Evolutionary conservation across 2,888 invertebrate species (phyloP).

Genomic region (Spilarctia lutea): DNA sequence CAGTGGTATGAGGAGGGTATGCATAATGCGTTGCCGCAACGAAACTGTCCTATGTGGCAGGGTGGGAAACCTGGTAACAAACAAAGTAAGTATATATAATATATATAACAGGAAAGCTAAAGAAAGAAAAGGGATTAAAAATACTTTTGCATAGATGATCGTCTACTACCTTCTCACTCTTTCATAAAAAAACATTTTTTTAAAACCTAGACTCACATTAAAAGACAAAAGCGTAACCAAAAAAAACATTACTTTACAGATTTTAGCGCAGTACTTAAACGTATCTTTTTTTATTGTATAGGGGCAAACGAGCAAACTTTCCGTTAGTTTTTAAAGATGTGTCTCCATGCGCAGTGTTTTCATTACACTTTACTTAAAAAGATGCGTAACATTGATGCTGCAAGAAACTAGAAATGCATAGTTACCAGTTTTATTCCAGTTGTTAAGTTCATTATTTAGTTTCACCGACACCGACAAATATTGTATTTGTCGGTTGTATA

Average conservation of each 20-base stretch:
- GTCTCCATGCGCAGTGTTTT: background rate
- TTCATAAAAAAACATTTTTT: no score
- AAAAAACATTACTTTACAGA: no score
- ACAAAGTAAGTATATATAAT: background rate
- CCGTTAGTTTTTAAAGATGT: background rate
- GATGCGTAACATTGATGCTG: background rate
- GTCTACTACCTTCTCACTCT: no score
- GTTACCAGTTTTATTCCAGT: no score
- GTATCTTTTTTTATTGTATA: no score
- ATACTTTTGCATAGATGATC: no score
- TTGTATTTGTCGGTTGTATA: no score
- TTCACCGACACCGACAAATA: no score
- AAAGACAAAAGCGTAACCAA: no score
- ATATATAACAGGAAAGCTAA: background rate
- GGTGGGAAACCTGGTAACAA: conserved; percentile 91
- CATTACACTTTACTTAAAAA: background rate
- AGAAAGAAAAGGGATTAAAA: background rate
- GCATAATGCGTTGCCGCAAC: conserved; percentile 97
- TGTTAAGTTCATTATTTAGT: no score
- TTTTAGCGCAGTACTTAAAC: background rate
- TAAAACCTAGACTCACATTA: no score
- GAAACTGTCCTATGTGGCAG: conserved; percentile 96
- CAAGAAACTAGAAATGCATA: background rate
- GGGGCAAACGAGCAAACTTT: no score
- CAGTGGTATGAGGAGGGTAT: conserved; percentile 95